phyloP scores from a whole-genome alignment of 2,797 vertebrate species.

The Acipenser oxyrinchus region DNA sequence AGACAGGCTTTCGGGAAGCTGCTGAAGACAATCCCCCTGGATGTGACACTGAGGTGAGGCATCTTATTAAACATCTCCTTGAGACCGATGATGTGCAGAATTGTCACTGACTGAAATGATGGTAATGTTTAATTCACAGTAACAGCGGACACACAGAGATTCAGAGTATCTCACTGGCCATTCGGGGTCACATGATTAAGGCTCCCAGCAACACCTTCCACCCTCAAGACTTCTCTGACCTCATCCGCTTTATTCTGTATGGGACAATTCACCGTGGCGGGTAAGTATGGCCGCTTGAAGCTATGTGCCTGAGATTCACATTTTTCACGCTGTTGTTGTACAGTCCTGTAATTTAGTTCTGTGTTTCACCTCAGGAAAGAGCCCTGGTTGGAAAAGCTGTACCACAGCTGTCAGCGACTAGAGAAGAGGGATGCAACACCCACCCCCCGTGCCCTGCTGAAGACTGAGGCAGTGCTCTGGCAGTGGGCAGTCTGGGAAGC shows the following conservation, averaged over 20 bases:
- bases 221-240: slow-evolving; percentile 96
- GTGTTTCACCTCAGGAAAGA: slow-evolving; percentile 73
- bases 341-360: background rate
- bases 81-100: no score
- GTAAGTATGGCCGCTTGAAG: slow-evolving; percentile 45
- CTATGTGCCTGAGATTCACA: background rate
- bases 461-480: slow-evolving; percentile 90
- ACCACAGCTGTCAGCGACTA: slow-evolving; percentile 89
- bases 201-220: slow-evolving; percentile 91
- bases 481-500: slow-evolving; percentile 98
- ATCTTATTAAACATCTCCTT: no score
- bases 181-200: slow-evolving; percentile 89
- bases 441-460: slow-evolving; percentile 76
- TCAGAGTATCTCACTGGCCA: slow-evolving; percentile 83
- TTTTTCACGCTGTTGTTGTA: no score
- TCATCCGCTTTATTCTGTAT: slow-evolving; percentile 95
- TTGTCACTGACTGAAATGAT: no score
- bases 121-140: slow-evolving; percentile 43
- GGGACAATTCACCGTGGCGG: slow-evolving; percentile 85
- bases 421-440: slow-evolving; percentile 75
- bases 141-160: slow-evolving; percentile 83
- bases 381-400: slow-evolving; percentile 92
- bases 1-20: slow-evolving; percentile 89
- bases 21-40: slow-evolving; percentile 80
- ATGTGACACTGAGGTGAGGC: slow-evolving; percentile 80